Evolutionary conservation across 2,113 vertebrate genomes (phyloP).

Genomic region (Theristicus caerulescens): DNA sequence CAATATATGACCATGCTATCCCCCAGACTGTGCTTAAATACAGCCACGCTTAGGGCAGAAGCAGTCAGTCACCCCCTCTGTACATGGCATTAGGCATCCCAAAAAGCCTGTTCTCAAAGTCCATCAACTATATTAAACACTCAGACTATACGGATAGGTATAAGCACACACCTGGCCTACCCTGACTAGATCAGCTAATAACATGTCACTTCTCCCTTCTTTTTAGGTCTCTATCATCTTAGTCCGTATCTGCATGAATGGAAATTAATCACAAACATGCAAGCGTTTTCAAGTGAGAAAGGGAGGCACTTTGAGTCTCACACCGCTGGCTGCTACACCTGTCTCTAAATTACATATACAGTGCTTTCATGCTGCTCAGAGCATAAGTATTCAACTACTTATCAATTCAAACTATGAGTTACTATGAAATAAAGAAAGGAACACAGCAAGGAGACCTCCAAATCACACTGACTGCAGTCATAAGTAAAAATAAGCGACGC

Average conservation of each 20-base stretch:
- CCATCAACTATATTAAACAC: background rate
- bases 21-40: background rate
- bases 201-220: background rate
- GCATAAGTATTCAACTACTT: background rate
- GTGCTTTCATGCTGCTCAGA: background rate
- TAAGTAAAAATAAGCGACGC: background rate
- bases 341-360: background rate
- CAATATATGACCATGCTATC: too few relatives aligned
- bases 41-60: background rate
- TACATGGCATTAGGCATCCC: background rate
- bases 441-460: background rate
- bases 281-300: background rate
- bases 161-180: background rate
- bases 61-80: background rate
- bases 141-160: accelerated
- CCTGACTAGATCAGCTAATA: background rate
- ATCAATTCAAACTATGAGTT: background rate
- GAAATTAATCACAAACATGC: background rate
- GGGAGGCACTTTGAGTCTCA: background rate
- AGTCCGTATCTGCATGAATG: background rate
- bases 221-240: background rate
- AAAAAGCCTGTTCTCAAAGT: background rate
- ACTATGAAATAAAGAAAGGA: background rate
- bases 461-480: background rate
- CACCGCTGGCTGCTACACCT: background rate